Evolutionary conservation across 2,797 vertebrate genomes (phyloP).

Genomic region (Channa striata): DNA sequence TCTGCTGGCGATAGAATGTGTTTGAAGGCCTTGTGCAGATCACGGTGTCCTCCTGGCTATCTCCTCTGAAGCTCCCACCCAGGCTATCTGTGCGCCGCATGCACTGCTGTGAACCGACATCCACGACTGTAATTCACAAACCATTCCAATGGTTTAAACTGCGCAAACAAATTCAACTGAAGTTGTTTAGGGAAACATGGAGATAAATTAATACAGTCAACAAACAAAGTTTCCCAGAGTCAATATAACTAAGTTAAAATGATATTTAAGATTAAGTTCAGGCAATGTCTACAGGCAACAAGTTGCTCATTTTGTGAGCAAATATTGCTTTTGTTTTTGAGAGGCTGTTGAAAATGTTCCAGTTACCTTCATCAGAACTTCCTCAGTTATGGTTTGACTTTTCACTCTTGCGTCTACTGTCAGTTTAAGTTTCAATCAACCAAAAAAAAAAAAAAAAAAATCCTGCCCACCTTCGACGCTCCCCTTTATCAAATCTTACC

Average conservation of each 20-base stretch:
- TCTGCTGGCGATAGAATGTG: constrained; percentile 4
- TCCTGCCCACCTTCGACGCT: background rate
- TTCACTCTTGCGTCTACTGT: background rate
- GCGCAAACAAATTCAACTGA: constrained; percentile 17
- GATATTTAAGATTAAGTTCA: background rate
- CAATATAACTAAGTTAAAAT: no score
- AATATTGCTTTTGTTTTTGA: background rate
- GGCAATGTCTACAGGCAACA: background rate
- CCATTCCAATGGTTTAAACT: constrained; percentile 52
- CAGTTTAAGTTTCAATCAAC: background rate
- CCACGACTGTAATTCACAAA: constrained; percentile 44
- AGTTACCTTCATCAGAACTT: background rate
- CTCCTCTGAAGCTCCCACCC: constrained; percentile 46
- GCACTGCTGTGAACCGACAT: constrained; percentile 9
- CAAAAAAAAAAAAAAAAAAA: background rate
- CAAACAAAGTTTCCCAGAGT: constrained; percentile 19
- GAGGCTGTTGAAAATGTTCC: background rate
- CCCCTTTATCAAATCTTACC: background rate
- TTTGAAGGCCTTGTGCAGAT: constrained; percentile 12
- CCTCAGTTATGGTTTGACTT: background rate
- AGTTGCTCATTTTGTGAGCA: background rate
- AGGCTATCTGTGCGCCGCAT: constrained; percentile 61
- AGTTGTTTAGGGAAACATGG: background rate
- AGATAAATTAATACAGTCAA: constrained; percentile 33
- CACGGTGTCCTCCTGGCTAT: constrained; percentile 23